Evolutionary conservation across 2,888 invertebrate species (phyloP).

Genomic region (Drosophila putrida): DNA sequence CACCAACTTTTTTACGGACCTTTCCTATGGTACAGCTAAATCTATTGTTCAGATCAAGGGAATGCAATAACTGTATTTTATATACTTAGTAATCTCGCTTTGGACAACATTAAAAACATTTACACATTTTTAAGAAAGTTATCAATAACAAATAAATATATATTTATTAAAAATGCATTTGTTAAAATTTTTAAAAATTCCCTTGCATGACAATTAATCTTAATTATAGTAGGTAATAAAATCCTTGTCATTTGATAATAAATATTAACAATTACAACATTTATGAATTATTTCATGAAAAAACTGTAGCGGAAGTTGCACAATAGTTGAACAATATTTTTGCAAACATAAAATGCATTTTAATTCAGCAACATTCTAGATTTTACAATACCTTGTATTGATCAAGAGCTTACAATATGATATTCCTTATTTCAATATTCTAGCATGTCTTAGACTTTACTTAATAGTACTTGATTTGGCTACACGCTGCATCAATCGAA

Average conservation of each 20-base stretch:
- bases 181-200: neutral
- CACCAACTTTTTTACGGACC: slow-evolving; percentile 7
- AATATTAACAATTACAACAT: neutral
- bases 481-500: too few relatives aligned
- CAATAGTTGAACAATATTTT: neutral
- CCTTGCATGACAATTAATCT: neutral
- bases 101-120: neutral
- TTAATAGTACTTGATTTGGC: too few relatives aligned
- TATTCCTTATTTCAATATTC: too few relatives aligned
- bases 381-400: too few relatives aligned
- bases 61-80: neutral
- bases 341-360: too few relatives aligned
- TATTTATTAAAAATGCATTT: neutral
- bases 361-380: too few relatives aligned
- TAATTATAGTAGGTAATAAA: neutral
- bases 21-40: neutral
- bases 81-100: neutral
- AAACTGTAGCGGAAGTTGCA: neutral
- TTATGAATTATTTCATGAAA: too few relatives aligned
- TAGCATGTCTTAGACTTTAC: too few relatives aligned
- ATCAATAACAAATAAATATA: neutral
- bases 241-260: neutral
- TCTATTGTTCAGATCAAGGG: neutral
- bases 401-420: too few relatives aligned
- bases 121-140: neutral